Conservation (phyloP, 2,113 vertebrate genomes). For the Phaethornis superciliosus region DNA sequence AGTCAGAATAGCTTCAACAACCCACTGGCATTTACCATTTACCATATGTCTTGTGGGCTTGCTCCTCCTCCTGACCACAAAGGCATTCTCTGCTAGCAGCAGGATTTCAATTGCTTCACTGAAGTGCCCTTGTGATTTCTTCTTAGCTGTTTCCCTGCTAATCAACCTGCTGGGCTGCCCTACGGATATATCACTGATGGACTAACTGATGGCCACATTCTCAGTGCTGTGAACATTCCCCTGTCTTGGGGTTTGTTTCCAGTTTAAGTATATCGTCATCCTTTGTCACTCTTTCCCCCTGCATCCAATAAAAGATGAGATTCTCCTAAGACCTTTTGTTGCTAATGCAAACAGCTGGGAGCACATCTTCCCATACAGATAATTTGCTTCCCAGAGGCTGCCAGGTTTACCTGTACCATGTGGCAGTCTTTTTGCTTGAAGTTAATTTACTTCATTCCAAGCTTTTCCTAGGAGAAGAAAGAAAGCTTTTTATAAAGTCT, state of each 20-base stretch:
- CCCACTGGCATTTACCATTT: not conserved
- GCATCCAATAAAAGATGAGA: too few species aligned
- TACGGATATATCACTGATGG: too few species aligned
- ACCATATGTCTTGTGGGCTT: fast-evolving
- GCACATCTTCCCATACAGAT: not conserved
- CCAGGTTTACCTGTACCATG: not conserved
- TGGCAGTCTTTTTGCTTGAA: not conserved
- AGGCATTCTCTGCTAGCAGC: not conserved
- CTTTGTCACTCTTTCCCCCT: too few species aligned
- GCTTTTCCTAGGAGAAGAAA: not conserved
- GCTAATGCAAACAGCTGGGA: not conserved
- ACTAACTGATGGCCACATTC: not conserved
- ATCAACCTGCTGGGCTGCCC: not conserved
- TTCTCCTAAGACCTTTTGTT: too few species aligned
- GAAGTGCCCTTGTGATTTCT: not conserved
- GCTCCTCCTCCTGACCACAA: not conserved
- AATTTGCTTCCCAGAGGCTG: not conserved
- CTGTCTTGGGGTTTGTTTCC: not conserved
- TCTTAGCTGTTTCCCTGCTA: not conserved
- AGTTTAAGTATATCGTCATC: too few species aligned
- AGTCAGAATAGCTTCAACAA: not conserved
- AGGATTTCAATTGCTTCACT: not conserved
- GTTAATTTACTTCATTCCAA: not conserved
- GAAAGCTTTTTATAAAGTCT: not conserved
- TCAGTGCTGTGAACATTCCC: not conserved